Conservation (phyloP, 2,113 vertebrate genomes). For the Corythaixoides concolor region DNA sequence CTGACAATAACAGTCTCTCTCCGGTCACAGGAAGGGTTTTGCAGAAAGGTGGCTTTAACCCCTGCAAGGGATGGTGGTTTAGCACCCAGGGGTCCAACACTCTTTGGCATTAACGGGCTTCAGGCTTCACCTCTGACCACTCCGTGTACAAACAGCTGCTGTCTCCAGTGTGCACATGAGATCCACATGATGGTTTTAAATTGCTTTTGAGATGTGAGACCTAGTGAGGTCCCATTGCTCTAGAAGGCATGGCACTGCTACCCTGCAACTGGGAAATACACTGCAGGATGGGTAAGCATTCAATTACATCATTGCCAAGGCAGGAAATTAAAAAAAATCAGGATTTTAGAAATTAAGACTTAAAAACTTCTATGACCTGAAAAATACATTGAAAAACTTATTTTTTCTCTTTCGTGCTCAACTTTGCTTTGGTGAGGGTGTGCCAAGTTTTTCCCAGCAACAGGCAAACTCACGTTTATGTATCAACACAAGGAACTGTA, state of each 20-base stretch:
- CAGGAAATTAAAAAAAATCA: background rate
- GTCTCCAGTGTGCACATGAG: background rate
- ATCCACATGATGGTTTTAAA: background rate
- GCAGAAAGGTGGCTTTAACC: background rate
- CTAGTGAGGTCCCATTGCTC: background rate
- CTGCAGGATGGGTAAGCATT: fast-evolving
- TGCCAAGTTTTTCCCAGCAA: background rate
- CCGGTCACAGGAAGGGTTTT: background rate
- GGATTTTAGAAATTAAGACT: background rate
- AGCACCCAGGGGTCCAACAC: background rate
- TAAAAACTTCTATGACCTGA: background rate
- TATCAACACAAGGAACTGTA: background rate
- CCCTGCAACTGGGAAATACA: background rate
- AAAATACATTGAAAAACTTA: background rate
- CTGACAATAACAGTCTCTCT: background rate
- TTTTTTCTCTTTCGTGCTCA: background rate
- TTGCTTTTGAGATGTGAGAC: background rate
- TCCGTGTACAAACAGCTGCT: background rate
- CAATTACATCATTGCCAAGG: background rate
- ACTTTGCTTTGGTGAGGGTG: background rate
- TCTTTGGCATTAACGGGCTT: background rate
- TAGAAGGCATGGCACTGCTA: background rate
- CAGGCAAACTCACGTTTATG: background rate
- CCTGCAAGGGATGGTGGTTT: background rate
- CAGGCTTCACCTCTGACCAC: background rate